These are phyloP conservation scores for Microctenopoma steveboyesi DNA, from an alignment of 2,797 vertebrate species.

Conservation along the genomic window DNA sequence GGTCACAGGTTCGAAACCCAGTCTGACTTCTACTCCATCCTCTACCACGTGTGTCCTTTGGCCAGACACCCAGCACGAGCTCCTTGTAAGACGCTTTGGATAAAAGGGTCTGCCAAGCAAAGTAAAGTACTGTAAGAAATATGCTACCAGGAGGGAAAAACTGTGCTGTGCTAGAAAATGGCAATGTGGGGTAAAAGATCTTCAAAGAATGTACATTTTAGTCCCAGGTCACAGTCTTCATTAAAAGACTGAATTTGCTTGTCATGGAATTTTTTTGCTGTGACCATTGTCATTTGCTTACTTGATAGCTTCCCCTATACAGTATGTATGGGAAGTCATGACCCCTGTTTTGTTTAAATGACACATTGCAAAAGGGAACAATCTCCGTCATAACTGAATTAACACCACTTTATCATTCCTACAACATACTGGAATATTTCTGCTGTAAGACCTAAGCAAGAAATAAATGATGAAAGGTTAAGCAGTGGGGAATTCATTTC, in stretches of 20 bases:
- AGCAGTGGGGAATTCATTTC: not conserved
- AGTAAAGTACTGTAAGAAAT: constrained; percentile 6
- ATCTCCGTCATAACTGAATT: not conserved
- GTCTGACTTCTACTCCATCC: too few species aligned
- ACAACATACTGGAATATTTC: too few species aligned
- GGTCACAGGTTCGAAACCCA: too few species aligned
- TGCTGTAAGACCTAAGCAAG: too few species aligned
- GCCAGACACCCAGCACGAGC: too few species aligned
- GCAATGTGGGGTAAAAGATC: not conserved
- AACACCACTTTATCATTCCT: not conserved
- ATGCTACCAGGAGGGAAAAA: not conserved
- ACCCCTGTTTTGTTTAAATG: not conserved
- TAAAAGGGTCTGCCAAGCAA: too few species aligned
- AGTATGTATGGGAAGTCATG: too few species aligned
- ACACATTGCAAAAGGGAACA: not conserved
- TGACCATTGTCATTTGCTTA: not conserved
- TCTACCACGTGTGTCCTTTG: too few species aligned
- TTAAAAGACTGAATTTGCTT: not conserved
- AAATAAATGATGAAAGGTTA: too few species aligned
- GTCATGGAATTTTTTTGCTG: not conserved
- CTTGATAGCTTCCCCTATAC: not conserved
- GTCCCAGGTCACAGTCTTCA: not conserved
- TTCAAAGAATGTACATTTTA: not conserved
- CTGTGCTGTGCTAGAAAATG: too few species aligned
- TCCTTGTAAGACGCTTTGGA: too few species aligned